These are phyloP conservation scores for Chelonus formosanus DNA, from an alignment of 2,888 invertebrate genomes.

Conservation along the genomic window DNA sequence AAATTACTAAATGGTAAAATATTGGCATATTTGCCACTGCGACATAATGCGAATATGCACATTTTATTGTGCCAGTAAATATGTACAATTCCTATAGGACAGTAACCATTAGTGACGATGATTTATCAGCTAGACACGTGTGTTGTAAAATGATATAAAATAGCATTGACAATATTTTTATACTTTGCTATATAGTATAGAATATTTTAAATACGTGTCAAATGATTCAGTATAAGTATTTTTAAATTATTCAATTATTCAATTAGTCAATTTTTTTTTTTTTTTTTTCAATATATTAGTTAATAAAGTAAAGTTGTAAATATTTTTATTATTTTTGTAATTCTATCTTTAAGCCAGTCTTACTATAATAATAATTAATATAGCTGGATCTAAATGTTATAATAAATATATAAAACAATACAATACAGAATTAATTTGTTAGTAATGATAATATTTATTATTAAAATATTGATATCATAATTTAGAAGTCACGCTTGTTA, in stretches of 20 bases:
- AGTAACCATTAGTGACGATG: conserved; percentile 49
- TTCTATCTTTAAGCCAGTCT: too few species aligned
- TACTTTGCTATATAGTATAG: not conserved
- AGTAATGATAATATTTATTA: not conserved
- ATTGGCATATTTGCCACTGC: conserved; percentile 37
- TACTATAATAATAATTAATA: too few species aligned
- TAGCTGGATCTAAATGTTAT: too few species aligned
- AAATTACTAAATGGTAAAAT: conserved; percentile 51
- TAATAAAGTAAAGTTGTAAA: too few species aligned
- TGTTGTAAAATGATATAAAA: conserved; percentile 62
- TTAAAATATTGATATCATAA: not conserved
- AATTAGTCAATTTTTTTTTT: too few species aligned
- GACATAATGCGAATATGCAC: conserved; percentile 8
- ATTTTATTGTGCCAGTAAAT: conserved; percentile 40
- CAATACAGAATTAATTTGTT: too few species aligned
- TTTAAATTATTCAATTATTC: not conserved
- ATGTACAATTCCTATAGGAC: conserved; percentile 48
- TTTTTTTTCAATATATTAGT: too few species aligned
- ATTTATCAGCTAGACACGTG: conserved; percentile 59
- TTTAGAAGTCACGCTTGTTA: too few species aligned
- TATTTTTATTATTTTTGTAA: too few species aligned
- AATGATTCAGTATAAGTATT: not conserved
- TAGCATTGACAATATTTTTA: conserved; percentile 48
- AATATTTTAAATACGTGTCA: not conserved
- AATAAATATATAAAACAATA: too few species aligned